Evolutionary conservation across 2,113 vertebrate species (phyloP), one percentile per base, ranked within the genome.

Genomic region (Chamaetylas fuelleborni): DNA sequence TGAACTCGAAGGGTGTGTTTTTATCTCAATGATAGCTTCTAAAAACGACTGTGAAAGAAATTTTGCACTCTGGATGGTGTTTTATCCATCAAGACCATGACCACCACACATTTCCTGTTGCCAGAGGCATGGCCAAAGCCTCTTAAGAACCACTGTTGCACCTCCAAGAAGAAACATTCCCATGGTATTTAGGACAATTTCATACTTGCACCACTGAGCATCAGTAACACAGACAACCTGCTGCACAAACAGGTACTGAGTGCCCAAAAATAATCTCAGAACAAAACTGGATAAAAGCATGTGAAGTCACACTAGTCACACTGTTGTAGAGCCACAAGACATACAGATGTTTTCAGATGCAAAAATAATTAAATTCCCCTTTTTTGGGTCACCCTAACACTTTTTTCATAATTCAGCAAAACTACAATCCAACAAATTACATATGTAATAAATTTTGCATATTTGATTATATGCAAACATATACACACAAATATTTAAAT

Each of bases 301-400:
- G 3, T 29, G 40, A 83, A 83, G 38, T 34, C 51, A 67, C 24
- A 25, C 24, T 11, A 4, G 57, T 31, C 8, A 0, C 10, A 6
- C 12, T 64, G 9, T 1, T 43, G 5, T 4, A 81, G 0, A 73
- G 33, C 17, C 17, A 66, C 25, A 51, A 42, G 1, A 31, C 0
- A 0, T 10, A 56, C 57, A 88, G 36, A 81, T 31, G 22, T 40
- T 92, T 85, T 48, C 45, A 53, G 40, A 51, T 36, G n/a, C 12
- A 70, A 83, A 83, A n/a, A 3, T 31, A 20, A 65, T 26, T 33
- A 14, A 66, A 81, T 31, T 45, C 17, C 20, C 14, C 8, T 15
- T 70, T 60, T 53, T 38, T 14, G 29, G 33, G 33, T 29, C 14
- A 70, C 45, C 8, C 8, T 31, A 57, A 14, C 26, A 12, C 5